A percentile compares a stretch with the other conserved stretches of the same genome.
Conservation (phyloP, 2,113 vertebrate species). For the Pongo abelii region DNA sequence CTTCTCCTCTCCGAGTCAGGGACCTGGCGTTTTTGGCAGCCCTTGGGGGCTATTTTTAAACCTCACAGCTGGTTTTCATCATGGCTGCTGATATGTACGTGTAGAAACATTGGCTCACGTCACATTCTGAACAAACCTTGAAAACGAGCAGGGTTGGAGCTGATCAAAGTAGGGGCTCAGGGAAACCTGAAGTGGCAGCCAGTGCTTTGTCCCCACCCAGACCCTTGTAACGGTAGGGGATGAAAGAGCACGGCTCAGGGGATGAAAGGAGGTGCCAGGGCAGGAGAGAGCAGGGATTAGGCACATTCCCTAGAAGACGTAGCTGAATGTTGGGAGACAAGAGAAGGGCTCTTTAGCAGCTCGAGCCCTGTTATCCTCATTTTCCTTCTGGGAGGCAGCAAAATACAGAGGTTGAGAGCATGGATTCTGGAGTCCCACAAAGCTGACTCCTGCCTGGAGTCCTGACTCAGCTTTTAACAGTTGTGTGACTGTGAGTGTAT, state of each 20-base stretch:
- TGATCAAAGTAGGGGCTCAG: too few relatives aligned
- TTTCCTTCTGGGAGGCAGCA: too few relatives aligned
- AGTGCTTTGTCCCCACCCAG: neutral
- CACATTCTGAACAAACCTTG: neutral
- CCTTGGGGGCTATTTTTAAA: slow-evolving; percentile 78
- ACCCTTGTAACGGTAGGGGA: neutral
- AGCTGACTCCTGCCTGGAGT: neutral
- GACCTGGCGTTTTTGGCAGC: slow-evolving; percentile 19
- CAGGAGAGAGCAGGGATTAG: neutral
- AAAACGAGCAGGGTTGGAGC: too few relatives aligned
- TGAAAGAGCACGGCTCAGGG: neutral
- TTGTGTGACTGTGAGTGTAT: too few relatives aligned
- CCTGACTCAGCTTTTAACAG: neutral
- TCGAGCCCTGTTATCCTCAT: fast-evolving
- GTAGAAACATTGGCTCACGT: neutral
- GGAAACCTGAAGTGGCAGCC: neutral
- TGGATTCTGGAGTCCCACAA: neutral
- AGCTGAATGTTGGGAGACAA: neutral
- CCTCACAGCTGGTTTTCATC: slow-evolving; percentile 77
- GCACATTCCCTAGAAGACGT: fast-evolving
- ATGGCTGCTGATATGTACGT: neutral
- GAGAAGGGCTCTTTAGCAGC: neutral
- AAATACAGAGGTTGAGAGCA: neutral
- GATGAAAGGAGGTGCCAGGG: too few relatives aligned
- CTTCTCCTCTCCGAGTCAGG: neutral